These are phyloP conservation scores for Opisthograptis luteolata DNA, from an alignment of 2,888 invertebrate genomes.

Conservation along the genomic window DNA sequence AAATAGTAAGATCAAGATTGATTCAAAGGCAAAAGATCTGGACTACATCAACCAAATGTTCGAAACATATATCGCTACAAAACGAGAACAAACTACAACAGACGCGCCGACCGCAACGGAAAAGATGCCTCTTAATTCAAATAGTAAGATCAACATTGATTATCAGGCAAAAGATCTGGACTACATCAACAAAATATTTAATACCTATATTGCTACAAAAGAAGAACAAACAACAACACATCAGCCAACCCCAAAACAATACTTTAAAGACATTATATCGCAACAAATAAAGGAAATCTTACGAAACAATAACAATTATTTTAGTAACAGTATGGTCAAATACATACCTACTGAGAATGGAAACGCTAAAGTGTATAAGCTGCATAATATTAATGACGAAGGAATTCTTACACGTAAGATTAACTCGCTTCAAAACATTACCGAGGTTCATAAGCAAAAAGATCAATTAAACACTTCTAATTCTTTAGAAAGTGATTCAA, in stretches of 20 bases:
- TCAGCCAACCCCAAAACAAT: conserved; percentile 1
- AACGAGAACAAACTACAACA: not conserved
- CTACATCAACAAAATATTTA: not conserved
- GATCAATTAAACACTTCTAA: not conserved
- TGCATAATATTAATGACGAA: not conserved
- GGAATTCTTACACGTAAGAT: not conserved
- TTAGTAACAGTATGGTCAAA: not conserved
- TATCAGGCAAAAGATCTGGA: not conserved
- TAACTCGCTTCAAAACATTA: not conserved
- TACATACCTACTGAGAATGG: not conserved
- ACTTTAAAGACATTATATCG: conserved; percentile 3
- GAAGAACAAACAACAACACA: not conserved
- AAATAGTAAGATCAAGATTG: not conserved
- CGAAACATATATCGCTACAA: not conserved
- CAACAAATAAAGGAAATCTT: conserved; percentile 5
- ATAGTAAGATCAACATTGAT: not conserved
- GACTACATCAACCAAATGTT: not conserved
- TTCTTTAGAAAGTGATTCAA: not conserved
- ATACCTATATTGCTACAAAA: not conserved
- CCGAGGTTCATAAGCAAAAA: not conserved
- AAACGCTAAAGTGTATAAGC: not conserved
- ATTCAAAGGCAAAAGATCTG: not conserved
- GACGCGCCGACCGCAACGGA: not conserved
- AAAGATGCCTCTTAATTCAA: not conserved
- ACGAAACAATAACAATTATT: conserved; percentile 1